These are phyloP conservation scores for Physeter macrocephalus DNA, from an alignment of 2,113 vertebrate genomes.

Conservation along the genomic window DNA sequence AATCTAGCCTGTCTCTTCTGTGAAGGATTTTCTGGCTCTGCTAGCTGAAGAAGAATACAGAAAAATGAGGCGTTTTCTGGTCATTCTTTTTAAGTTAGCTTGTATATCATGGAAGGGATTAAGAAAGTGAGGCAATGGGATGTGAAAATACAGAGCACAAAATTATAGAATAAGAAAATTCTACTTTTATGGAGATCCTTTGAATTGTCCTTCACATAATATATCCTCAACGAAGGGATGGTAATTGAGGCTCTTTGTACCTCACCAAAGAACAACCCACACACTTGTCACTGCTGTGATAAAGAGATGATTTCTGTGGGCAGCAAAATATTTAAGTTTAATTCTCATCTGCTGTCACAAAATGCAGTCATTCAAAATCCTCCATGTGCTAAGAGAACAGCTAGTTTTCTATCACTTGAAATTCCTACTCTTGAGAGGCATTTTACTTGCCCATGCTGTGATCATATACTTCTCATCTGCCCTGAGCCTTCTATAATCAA, in stretches of 20 bases:
- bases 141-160: neutral
- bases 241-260: neutral
- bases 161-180: neutral
- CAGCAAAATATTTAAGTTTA: conserved; percentile 40
- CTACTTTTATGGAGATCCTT: neutral
- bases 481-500: neutral
- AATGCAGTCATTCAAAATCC: conserved; percentile 34
- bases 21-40: conserved; percentile 45
- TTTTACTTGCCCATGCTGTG: neutral
- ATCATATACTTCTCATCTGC: neutral
- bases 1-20: conserved; percentile 40
- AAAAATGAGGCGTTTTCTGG: neutral
- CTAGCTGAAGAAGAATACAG: neutral
- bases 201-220: neutral
- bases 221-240: neutral
- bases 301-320: conserved; percentile 32
- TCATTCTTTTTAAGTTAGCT: neutral
- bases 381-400: neutral
- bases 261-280: conserved; percentile 4
- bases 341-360: conserved; percentile 49
- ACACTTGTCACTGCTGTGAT: conserved; percentile 19
- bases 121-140: neutral
- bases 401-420: neutral
- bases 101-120: neutral
- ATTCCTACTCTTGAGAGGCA: neutral